These are phyloP conservation scores for Heliothis peltigera DNA, from an alignment of 2,888 invertebrate genomes.

Conservation along the genomic window DNA sequence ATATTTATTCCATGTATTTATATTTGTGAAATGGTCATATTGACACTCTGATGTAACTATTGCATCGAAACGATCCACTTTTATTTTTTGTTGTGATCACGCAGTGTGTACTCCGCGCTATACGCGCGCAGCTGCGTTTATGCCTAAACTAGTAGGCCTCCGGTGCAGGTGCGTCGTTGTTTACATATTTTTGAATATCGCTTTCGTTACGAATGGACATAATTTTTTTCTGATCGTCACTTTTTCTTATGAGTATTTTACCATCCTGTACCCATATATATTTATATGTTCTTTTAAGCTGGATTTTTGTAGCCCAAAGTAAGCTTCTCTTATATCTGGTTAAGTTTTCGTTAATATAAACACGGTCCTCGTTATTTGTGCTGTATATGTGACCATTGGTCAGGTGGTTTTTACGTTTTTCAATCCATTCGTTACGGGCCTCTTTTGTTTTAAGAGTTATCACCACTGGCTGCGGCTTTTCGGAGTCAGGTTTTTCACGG, in stretches of 20 bases:
- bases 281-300: constrained; percentile 12
- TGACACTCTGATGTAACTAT: constrained; percentile 15
- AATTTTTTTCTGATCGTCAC: constrained; percentile 26
- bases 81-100: background rate
- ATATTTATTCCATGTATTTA: background rate
- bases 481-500: constrained; percentile 10
- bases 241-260: constrained; percentile 29
- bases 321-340: constrained; percentile 16
- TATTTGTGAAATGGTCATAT: background rate
- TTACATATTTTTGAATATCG: constrained; percentile 9
- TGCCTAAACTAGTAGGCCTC: too few relatives aligned
- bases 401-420: constrained; percentile 1
- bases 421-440: constrained; percentile 14
- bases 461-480: constrained; percentile 4
- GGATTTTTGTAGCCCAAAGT: constrained; percentile 11
- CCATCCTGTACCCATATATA: constrained; percentile 25
- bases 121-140: too few relatives aligned
- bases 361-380: background rate
- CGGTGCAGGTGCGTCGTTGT: background rate
- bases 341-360: constrained; percentile 23
- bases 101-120: constrained; percentile 17
- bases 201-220: constrained; percentile 14
- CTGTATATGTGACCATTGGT: constrained; percentile 18
- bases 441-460: constrained; percentile 14
- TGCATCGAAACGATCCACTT: constrained; percentile 13